Evolutionary conservation across 2,888 invertebrate genomes (phyloP).

Genomic region (Stegophylla sp.): DNA sequence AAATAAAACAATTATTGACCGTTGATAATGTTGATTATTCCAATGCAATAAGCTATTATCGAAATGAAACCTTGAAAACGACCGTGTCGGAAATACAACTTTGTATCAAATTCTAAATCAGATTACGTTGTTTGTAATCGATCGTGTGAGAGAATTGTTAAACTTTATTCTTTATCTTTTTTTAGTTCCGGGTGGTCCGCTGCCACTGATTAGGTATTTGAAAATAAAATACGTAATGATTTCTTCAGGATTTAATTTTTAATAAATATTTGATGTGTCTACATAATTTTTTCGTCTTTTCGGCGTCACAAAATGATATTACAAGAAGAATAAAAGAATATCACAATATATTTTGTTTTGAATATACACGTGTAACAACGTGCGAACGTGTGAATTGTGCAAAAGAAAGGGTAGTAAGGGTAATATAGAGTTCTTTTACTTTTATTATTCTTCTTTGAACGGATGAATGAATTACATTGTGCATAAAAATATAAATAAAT

Average conservation of each 20-base stretch:
- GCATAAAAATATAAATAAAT: background rate
- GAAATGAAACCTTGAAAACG: constrained; percentile 33
- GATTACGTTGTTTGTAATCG: constrained; percentile 34
- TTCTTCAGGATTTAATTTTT: background rate
- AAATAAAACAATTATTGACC: background rate
- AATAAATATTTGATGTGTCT: background rate
- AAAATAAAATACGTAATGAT: background rate
- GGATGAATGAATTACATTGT: constrained; percentile 11
- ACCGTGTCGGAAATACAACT: constrained; percentile 18
- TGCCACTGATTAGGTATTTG: constrained; percentile 1
- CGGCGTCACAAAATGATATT: background rate
- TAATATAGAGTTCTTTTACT: no score
- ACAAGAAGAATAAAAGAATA: background rate
- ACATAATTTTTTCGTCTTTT: background rate
- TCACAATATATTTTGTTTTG: background rate
- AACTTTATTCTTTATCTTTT: constrained; percentile 25
- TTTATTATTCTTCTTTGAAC: no score
- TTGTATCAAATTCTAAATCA: constrained; percentile 23
- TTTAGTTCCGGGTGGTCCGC: constrained; percentile 10
- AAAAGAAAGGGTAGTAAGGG: no score
- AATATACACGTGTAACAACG: no score
- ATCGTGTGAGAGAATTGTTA: constrained; percentile 4
- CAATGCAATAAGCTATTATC: background rate
- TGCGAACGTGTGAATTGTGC: no score
- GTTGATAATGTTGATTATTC: constrained; percentile 4